Conservation (phyloP, 2,797 vertebrate species). For the Echiichthys vipera region DNA sequence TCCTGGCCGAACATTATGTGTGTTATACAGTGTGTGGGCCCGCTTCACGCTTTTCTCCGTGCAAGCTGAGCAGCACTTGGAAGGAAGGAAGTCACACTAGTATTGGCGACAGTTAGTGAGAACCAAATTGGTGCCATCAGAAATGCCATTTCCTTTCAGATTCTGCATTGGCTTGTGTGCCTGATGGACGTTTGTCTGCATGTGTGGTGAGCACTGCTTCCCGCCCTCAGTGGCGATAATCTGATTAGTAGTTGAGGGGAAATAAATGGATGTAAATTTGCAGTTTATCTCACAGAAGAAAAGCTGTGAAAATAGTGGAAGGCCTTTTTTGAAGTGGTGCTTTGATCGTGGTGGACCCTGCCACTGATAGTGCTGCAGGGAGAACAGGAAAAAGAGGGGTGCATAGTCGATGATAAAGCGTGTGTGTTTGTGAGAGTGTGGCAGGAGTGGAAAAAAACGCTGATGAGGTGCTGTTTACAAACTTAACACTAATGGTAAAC, state of each 20-base stretch:
- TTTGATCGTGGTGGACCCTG: constrained; percentile 20
- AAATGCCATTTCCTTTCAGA: neutral
- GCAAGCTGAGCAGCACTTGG: constrained; percentile 12
- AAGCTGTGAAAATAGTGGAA: constrained; percentile 36
- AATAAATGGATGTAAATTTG: constrained; percentile 16
- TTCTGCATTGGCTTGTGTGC: neutral
- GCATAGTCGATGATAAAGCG: constrained; percentile 44
- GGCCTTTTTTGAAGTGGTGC: constrained; percentile 33
- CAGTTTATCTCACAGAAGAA: constrained; percentile 27
- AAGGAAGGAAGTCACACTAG: constrained; percentile 8
- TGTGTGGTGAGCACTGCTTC: neutral
- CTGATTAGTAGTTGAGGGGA: neutral
- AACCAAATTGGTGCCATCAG: neutral
- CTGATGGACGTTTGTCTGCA: neutral
- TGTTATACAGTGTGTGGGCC: constrained; percentile 28
- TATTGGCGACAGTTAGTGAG: neutral
- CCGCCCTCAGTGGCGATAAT: neutral
- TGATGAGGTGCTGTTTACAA: neutral
- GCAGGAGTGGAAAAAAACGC: constrained; percentile 15
- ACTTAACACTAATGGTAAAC: constrained; percentile 20
- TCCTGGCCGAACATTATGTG: constrained; percentile 24
- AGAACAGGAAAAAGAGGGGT: constrained; percentile 37
- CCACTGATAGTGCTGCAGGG: constrained; percentile 4
- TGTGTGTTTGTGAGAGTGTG: constrained; percentile 20
- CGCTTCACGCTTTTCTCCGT: constrained; percentile 24